Percentiles rank a stretch among this genome's conserved stretches.
phyloP scores from a whole-genome alignment of 2,113 vertebrate species.

The Tympanuchus pallidicinctus region DNA sequence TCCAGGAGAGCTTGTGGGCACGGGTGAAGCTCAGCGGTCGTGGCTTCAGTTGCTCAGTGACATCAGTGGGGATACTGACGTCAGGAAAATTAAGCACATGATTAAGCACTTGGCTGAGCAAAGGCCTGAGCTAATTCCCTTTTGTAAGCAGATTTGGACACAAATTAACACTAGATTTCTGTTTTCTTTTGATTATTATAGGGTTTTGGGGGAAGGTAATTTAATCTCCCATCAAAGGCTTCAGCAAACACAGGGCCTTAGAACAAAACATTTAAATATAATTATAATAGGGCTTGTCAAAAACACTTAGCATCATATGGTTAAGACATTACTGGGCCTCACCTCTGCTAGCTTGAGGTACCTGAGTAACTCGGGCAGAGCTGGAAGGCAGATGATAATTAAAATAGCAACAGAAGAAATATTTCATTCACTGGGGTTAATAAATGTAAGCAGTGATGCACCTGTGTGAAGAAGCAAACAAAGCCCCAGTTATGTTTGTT shows the following conservation, averaged over 20 bases:
- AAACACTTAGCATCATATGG: background rate
- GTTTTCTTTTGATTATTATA: slow-evolving; percentile 62
- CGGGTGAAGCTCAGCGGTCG: background rate
- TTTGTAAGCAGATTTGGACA: slow-evolving; percentile 57
- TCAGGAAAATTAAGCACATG: slow-evolving; percentile 31
- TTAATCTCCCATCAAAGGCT: slow-evolving; percentile 67
- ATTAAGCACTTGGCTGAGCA: slow-evolving; percentile 35
- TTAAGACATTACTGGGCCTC: background rate
- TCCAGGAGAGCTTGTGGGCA: background rate
- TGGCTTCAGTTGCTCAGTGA: background rate
- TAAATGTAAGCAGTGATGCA: background rate
- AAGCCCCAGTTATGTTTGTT: background rate
- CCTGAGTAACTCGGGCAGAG: background rate
- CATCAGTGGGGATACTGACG: slow-evolving; percentile 51
- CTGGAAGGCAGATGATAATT: background rate
- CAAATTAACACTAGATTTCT: slow-evolving; percentile 53
- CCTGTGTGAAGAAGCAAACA: background rate
- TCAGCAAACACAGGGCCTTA: slow-evolving; percentile 1
- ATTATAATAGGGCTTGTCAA: slow-evolving; percentile 55
- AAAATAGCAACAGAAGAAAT: background rate
- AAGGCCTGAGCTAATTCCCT: slow-evolving; percentile 42
- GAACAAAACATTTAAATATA: slow-evolving; percentile 53
- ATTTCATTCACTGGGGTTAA: background rate
- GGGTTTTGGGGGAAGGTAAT: slow-evolving; percentile 48
- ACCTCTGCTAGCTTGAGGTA: background rate